Percentiles rank a stretch among this genome's conserved stretches.
phyloP scores from a whole-genome alignment of 2,797 vertebrate species.

The Neosilurus mollespiculum region DNA sequence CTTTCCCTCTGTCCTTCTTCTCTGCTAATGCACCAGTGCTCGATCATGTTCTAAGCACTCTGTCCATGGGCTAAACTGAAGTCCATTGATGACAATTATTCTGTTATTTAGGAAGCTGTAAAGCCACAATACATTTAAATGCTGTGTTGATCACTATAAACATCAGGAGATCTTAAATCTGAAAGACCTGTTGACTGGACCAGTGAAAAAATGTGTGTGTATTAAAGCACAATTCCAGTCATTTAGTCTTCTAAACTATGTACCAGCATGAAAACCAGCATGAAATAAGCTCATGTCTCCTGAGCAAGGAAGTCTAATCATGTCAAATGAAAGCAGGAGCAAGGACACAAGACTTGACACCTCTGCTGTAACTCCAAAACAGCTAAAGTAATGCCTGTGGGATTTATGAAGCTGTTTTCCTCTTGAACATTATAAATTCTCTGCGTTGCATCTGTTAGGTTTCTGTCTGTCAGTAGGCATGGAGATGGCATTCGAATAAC shows the following conservation, averaged over 20 bases:
- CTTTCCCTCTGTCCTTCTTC: slow-evolving; percentile 37
- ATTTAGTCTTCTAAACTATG: slow-evolving; percentile 12
- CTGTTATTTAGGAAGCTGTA: slow-evolving; percentile 73
- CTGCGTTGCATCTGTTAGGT: slow-evolving; percentile 17
- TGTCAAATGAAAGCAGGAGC: not conserved
- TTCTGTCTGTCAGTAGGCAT: slow-evolving; percentile 23
- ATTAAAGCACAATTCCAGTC: not conserved
- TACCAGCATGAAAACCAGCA: slow-evolving; percentile 56
- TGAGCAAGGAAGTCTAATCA: slow-evolving; percentile 68
- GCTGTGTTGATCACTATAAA: slow-evolving; percentile 56
- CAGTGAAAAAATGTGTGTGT: not conserved
- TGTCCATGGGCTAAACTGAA: slow-evolving; percentile 69
- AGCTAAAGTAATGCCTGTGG: not conserved
- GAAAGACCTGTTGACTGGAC: not conserved
- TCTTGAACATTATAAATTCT: not conserved
- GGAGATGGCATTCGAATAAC: slow-evolving; percentile 18
- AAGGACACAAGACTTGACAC: not conserved
- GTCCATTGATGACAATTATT: slow-evolving; percentile 71
- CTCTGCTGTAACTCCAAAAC: not conserved
- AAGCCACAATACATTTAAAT: slow-evolving; percentile 73
- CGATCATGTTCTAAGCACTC: not conserved
- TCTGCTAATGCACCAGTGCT: slow-evolving; percentile 12
- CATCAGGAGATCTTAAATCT: slow-evolving; percentile 1
- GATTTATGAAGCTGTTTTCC: not conserved
- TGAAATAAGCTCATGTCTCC: slow-evolving; percentile 61